Evolutionary conservation across 2,113 vertebrate genomes (phyloP), one percentile per base, ranked within the genome.

Genomic region (Danio rerio): DNA sequence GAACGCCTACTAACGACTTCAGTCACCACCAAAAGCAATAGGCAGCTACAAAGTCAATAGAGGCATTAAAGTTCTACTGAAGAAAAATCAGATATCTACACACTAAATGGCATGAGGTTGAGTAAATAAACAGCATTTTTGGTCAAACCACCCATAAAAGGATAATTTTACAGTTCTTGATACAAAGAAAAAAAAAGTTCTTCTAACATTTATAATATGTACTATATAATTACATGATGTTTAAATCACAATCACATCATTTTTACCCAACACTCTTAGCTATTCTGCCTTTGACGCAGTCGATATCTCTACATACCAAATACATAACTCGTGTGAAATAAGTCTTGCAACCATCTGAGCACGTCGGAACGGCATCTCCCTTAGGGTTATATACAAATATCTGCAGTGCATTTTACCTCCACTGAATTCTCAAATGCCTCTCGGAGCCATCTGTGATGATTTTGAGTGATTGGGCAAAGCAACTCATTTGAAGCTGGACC

Each of bases 401-500:
- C 58, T 50, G 58, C 42, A 77, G 74, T 1, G 13, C 7, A 77
- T 62, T 10, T 62, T 7, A 77, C 8, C 20, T 50, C 21, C n/a
- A 5, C 18, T 16, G 42, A 21, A 58, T 13, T 10, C n/a, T 58
- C 6, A 16, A 53, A 76, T 4, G 13, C 7, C 20, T 63, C 5
- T 3, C 63, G 58, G 4, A 50, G 58, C 58, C 59, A 77, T 77
- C 56, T 40, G 18, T 77, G 58, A n/a, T 50, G 58, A 77, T 66
- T 52, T 65, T 63, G 20, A 78, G 49, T 50, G 43, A 21, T 63
- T 15, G 72, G 20, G 42, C 70, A 75, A 20, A 55, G 7, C 74
- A 31, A 15, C 49, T 42, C 16, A 7, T 66, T 52, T 78, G 47
- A 63, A 65, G 76, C 59, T 8, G 10, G 31, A 79, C 49, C 16